Evolutionary conservation across 2,797 vertebrate genomes (phyloP), one percentile per base, ranked within the genome.

Genomic region (Diplodus puntazzo): DNA sequence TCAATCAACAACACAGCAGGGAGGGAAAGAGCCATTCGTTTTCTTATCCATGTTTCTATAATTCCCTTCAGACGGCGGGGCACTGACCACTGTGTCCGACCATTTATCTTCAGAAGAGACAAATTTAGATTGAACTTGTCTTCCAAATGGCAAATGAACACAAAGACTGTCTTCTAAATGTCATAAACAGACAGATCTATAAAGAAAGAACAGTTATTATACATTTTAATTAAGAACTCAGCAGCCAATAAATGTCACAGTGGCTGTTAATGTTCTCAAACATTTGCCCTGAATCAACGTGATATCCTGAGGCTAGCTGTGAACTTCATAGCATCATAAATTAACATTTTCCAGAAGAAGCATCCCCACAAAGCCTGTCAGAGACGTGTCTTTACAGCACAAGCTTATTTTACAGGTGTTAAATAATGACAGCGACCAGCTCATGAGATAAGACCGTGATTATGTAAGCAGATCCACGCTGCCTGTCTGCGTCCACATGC

Each of bases 401-500:
- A 34, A 34, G 13, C 30, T 25, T 14, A 43, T 27, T 27, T 27
- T 27, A 27, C 68, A 68, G 48, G 25, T 61, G 80, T 68, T 43
- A 62, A 81, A 57, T 69, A 73, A 78, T 46, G 54, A 60, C 42
- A 21, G 25, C 59, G 82, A 76, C 73, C 42, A 27, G 69, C 81
- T 80, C 23, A 76, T 66, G 50, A 72, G 80, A 77, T 85, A 88
- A 84, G 61, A 54, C 39, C 23, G 73, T 49, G 88, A 77, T 87
- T 87, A 77, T 70, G 80, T 79, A 88, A 91, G 82, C 80, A 77
- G 75, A 62, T 85, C 63, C 58, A 43, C 16, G 63, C 72, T 50
- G 66, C 77, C 46, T 5, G 69, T 49, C 52, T 80, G 75, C 54
- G 59, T 80, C 72, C 75, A 79, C 76, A 80, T 55, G 59, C 71